Base-by-base conservation (phyloP, 2,113 vertebrate species). In the Dolichallabes microphthalmus region DNA sequence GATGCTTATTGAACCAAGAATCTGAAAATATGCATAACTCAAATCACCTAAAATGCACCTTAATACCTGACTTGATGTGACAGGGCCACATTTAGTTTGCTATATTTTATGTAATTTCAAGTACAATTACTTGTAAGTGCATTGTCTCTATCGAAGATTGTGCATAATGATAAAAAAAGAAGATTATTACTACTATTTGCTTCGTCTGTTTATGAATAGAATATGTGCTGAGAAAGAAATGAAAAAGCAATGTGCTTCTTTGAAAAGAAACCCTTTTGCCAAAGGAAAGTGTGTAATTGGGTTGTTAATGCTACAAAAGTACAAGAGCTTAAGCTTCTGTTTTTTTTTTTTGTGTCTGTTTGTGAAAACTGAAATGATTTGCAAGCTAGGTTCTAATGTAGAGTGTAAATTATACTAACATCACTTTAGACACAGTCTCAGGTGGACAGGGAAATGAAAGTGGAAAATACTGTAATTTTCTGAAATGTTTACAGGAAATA, bases 21-120 rank as follows among this genome's bases (percentile, higher is more conserved):
- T 45, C 45, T 45, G 45, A 45, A 45, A 45, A 45, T 45, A 45
- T 45, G 45, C 45, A 45, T 45, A 45, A 45, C 45, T 45, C 45
- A 45, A 45, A 45, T 45, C 45, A 7, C 45, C 0, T 7, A 7
- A 45, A 45, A 45, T 45, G 45, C 45, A 45, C 45, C 45, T 45
- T 45, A 45, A 45, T 8, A 45, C 45, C 45, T 45, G 45, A 45
- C 45, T 45, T 45, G 45, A 45, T 45, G 45, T 45, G 45, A 45
- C 45, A 45, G 45, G 45, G 45, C 12, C 6, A 32, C 6, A 7
- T 14, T 57, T 55, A 55, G 57, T 86, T 73, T 35, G 57, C 30
- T 61, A 57, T 85, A 80, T 86, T 86, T 86, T 32, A 58, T 80
- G 52, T 58, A 60, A 77, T 86, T 80, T 80, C 30, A 64, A 55